phyloP scores from a whole-genome alignment of 2,113 vertebrate species.

The Limnothrissa miodon region DNA sequence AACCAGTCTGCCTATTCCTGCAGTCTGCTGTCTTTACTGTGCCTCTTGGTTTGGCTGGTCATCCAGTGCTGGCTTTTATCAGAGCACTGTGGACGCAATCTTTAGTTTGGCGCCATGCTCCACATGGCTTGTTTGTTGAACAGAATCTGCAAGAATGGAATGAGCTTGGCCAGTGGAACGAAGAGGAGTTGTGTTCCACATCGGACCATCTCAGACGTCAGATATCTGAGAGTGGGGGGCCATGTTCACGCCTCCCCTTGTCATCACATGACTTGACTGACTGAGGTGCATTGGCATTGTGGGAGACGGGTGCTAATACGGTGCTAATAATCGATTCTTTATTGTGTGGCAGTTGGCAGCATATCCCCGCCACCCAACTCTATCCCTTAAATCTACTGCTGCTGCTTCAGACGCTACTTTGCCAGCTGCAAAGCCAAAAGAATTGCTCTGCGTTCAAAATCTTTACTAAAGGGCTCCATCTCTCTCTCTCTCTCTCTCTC shows the following conservation, averaged over 20 bases:
- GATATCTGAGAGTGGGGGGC: background rate
- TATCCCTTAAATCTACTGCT: background rate
- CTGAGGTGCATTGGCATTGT: background rate
- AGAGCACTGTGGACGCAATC: background rate
- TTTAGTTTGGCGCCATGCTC: background rate
- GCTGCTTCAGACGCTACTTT: background rate
- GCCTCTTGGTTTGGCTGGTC: background rate
- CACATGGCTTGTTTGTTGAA: background rate
- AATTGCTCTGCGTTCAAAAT: background rate
- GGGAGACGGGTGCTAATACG: background rate
- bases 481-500: background rate
- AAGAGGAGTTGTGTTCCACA: background rate
- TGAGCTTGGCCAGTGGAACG: background rate
- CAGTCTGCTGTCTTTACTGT: background rate
- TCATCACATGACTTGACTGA: background rate
- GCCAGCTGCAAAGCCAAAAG: background rate
- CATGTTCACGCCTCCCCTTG: background rate
- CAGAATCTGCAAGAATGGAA: background rate
- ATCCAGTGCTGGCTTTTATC: background rate
- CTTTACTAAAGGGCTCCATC: background rate
- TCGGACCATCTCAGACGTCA: background rate
- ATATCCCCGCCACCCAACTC: background rate
- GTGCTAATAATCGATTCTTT: background rate
- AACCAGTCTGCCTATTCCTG: background rate
- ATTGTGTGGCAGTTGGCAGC: background rate